These are phyloP conservation scores for Acronicta leporina DNA, from an alignment of 2,888 invertebrate species.

Conservation along the genomic window DNA sequence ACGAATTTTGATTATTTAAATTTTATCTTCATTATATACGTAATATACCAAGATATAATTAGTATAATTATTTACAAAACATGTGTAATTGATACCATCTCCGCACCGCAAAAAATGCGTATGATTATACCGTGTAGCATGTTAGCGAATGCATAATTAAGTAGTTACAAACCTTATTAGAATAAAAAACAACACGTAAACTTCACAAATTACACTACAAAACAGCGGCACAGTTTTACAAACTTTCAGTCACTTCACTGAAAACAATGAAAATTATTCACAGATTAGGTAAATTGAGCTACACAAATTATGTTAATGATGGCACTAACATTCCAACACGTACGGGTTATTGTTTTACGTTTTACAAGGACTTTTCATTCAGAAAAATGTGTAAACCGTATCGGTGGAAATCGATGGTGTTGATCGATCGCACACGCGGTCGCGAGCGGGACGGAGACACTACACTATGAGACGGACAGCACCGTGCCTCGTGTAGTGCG, in stretches of 20 bases:
- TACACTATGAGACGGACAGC: conserved; percentile 66
- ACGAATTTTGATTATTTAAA: conserved; percentile 19
- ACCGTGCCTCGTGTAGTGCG: conserved; percentile 63
- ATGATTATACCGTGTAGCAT: conserved; percentile 25
- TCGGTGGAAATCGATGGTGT: conserved; percentile 71
- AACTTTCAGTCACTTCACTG: conserved; percentile 59
- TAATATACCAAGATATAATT: conserved; percentile 16
- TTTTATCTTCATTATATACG: conserved; percentile 17
- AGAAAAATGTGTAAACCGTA: conserved; percentile 81
- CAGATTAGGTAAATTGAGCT: conserved; percentile 34
- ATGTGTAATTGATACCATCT: conserved; percentile 44
- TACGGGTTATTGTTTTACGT: conserved; percentile 49
- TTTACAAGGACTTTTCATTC: conserved; percentile 82
- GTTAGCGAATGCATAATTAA: conserved; percentile 43
- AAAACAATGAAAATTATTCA: conserved; percentile 54
- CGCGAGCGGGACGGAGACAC: conserved; percentile 75
- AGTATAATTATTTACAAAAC: conserved; percentile 32
- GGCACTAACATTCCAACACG: conserved; percentile 53
- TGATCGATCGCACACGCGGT: conserved; percentile 76
- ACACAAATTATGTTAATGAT: conserved; percentile 48
- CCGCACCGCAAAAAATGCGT: conserved; percentile 35
- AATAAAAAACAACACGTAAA: conserved; percentile 38
- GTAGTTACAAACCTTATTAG: conserved; percentile 50
- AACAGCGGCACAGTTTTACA: conserved; percentile 44
- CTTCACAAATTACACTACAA: conserved; percentile 49